These are phyloP conservation scores for Drosophila neutralis DNA, from an alignment of 2,888 invertebrate species.

Conservation along the genomic window DNA sequence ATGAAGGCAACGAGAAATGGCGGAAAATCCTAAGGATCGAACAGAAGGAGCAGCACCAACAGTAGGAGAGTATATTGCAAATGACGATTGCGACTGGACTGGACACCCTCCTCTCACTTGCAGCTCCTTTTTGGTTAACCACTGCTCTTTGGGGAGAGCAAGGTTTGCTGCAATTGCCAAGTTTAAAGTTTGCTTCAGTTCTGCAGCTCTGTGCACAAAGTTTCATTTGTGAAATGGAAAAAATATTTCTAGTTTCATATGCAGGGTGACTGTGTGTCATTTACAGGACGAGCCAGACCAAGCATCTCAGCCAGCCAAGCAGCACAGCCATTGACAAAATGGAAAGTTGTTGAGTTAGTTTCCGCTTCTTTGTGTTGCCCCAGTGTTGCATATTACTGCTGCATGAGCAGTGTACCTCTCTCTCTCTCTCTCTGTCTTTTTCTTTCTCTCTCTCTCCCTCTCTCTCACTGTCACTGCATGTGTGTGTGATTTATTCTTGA, in stretches of 20 bases:
- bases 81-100: slow-evolving; percentile 70
- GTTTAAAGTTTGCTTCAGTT: slow-evolving; percentile 66
- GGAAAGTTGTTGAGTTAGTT: slow-evolving; percentile 77
- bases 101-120: slow-evolving; percentile 21
- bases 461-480: background rate
- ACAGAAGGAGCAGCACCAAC: slow-evolving; percentile 27
- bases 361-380: slow-evolving; percentile 53
- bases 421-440: background rate
- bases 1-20: slow-evolving; percentile 60
- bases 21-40: slow-evolving; percentile 60
- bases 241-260: slow-evolving; percentile 72
- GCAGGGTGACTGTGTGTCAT: slow-evolving; percentile 67
- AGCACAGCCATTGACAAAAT: slow-evolving; percentile 72
- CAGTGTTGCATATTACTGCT: slow-evolving; percentile 17
- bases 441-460: background rate
- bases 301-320: slow-evolving; percentile 33
- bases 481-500: slow-evolving; percentile 15
- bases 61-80: slow-evolving; percentile 43
- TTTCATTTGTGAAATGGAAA: slow-evolving; percentile 80
- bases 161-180: slow-evolving; percentile 61
- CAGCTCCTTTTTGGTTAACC: slow-evolving; percentile 49
- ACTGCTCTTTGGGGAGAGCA: slow-evolving; percentile 59
- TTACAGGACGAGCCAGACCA: slow-evolving; percentile 52
- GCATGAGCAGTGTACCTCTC: background rate
- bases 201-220: slow-evolving; percentile 64